Conservation (phyloP, 2,888 invertebrate genomes). For the Diadegma fenestrale region DNA sequence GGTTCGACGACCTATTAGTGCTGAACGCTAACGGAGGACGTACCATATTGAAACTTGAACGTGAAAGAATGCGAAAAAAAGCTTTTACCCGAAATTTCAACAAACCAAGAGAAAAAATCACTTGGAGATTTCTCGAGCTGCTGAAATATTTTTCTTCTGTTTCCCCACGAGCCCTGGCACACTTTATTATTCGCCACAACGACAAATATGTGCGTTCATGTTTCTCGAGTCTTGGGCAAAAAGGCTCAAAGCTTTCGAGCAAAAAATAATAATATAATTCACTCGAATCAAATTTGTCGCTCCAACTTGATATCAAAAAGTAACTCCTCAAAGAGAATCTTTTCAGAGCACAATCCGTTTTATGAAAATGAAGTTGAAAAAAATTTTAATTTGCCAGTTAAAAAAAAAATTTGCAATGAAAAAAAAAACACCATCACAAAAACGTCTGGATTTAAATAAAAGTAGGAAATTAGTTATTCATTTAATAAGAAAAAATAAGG, state of each 20-base stretch:
- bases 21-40: conserved; percentile 1
- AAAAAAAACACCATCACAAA: neutral
- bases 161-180: conserved; percentile 1
- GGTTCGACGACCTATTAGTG: conserved; percentile 39
- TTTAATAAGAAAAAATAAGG: neutral
- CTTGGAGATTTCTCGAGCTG: conserved; percentile 12
- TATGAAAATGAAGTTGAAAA: neutral
- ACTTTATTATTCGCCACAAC: neutral
- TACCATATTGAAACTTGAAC: neutral
- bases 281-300: neutral
- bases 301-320: neutral
- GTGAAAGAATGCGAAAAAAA: conserved; percentile 14
- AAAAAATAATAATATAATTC: neutral
- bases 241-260: neutral
- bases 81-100: neutral
- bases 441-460: neutral
- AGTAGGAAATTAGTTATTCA: neutral
- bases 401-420: neutral
- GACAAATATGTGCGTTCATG: neutral
- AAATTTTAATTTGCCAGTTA: neutral
- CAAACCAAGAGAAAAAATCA: neutral
- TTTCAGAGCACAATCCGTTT: neutral
- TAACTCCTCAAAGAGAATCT: neutral
- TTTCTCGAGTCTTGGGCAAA: neutral
- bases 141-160: neutral